Conservation (phyloP, 2,113 vertebrate genomes). For the Oreochromis aureus region DNA sequence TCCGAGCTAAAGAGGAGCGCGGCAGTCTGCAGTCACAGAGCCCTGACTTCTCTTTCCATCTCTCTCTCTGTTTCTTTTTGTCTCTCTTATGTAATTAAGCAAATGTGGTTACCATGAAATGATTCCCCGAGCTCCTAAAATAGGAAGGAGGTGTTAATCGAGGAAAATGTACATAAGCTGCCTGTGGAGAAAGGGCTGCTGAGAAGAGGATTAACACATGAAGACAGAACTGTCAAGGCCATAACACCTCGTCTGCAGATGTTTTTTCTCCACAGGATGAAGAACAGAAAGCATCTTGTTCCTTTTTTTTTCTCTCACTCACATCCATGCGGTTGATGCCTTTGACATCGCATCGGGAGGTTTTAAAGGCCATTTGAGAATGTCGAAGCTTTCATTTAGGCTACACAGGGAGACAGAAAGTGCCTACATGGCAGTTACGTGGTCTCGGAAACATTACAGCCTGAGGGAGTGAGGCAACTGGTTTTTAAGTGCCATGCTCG, state of each 20-base stretch:
- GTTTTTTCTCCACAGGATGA: not conserved
- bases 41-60: not conserved
- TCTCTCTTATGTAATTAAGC: slow-evolving; percentile 59
- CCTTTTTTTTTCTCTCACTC: not conserved
- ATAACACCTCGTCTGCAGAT: not conserved
- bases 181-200: slow-evolving; percentile 16
- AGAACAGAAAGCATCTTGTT: not conserved
- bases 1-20: not conserved
- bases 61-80: slow-evolving; percentile 5
- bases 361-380: not conserved
- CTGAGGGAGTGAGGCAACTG: not conserved
- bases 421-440: not conserved
- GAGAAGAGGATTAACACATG: slow-evolving; percentile 20
- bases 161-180: slow-evolving; percentile 29
- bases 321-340: not conserved
- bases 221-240: not conserved
- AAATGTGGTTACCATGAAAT: slow-evolving; percentile 47
- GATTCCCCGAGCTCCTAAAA: slow-evolving; percentile 47
- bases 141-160: slow-evolving; percentile 46
- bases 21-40: slow-evolving; percentile 11
- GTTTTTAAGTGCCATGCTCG: not conserved
- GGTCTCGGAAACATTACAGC: not conserved
- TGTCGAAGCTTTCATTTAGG: not conserved
- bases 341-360: not conserved
- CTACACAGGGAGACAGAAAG: not conserved